phyloP scores from a whole-genome alignment of 2,797 vertebrate genomes.

The Hydrophis major region DNA sequence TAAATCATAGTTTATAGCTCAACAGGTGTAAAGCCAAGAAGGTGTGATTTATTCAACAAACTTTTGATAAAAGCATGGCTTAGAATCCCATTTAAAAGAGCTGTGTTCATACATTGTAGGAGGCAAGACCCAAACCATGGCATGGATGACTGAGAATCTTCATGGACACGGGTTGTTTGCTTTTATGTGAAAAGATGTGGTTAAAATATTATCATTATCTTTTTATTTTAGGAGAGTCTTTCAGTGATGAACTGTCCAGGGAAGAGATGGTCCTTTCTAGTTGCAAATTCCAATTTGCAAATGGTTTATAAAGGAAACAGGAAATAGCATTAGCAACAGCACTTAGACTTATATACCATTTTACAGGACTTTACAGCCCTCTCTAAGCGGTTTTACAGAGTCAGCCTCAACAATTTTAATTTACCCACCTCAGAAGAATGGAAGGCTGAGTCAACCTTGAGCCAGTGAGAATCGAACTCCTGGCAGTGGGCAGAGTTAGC shows the following conservation, averaged over 20 bases:
- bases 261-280: not conserved
- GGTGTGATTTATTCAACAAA: not conserved
- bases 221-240: not conserved
- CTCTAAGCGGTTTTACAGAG: too few species aligned
- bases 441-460: too few species aligned
- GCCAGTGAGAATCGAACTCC: too few species aligned
- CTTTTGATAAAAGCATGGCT: not conserved
- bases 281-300: not conserved
- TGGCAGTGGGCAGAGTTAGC: too few species aligned
- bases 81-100: not conserved
- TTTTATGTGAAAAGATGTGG: not conserved
- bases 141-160: too few species aligned
- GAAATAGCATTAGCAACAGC: not conserved
- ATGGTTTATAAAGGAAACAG: not conserved
- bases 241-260: not conserved
- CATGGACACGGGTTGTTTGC: not conserved
- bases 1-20: not conserved
- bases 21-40: not conserved
- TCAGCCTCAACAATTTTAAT: too few species aligned
- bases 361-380: too few species aligned
- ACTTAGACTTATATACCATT: too few species aligned
- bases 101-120: not conserved
- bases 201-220: not conserved
- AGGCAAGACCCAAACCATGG: not conserved
- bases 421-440: too few species aligned